Base-by-base conservation (phyloP, 1,140 invertebrate species). In the Stegodyphus dumicola region DNA sequence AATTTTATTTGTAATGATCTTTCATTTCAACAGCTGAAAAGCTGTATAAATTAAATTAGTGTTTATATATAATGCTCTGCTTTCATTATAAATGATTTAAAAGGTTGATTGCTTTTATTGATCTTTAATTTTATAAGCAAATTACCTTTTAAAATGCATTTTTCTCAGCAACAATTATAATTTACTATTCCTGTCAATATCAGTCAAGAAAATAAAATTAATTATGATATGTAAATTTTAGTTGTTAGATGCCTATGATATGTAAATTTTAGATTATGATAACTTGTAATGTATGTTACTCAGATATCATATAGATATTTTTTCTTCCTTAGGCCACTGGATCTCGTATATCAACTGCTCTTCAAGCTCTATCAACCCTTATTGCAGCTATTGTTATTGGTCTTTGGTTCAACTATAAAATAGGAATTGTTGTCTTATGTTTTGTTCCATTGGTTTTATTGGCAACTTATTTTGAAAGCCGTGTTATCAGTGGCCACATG, bases 391-490 rank as follows among this genome's bases (percentile, higher is more conserved):
- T 96, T 77, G 90, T 93, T 1, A 90, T 97, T 67, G 93, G 95
- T 1, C 92, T 97, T 90, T 94, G 93, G 85, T 97, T 93, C 89
- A 93, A 95, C 77, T 96, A 95, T 94, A 94, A 95, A 89, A 91
- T 97, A 88, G 95, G 95, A 0, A 89, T 97, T 2, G 93, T 97
- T 3, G 94, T 95, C 0, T 90, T 95, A 3, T 93, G 93, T 6
- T 95, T 96, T 87, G 92, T 96, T 48, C 96, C 96, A 5, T 88
- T 97, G 48, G 94, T 97, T 6, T 91, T 97, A 7, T 90, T 93
- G 0, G 94, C 94, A 1, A 94, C 96, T 0, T 94, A 95, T 87
- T 91, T 97, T 54, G 95, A 97, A 90, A 93, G 93, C 51, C 92
- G 93, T 85, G 91, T 94, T 53, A 92, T 96, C 87, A 93, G 93